These are phyloP conservation scores for Artibeus lituratus DNA, from an alignment of 2,797 vertebrate genomes.

Conservation along the genomic window DNA sequence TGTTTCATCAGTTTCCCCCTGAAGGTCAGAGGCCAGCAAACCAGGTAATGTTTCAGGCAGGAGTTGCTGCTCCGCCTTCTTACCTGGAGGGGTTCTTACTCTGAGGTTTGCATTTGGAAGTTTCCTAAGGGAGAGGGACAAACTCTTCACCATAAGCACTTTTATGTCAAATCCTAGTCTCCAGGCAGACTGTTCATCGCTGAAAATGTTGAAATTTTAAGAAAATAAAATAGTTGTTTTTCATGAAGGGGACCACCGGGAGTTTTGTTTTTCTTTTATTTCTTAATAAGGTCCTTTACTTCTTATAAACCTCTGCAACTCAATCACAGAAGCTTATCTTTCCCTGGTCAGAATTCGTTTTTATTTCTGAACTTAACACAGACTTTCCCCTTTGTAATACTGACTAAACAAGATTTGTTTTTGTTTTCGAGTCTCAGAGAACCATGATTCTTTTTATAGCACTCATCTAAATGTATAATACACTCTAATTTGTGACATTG, in stretches of 20 bases:
- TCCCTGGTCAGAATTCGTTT: not conserved
- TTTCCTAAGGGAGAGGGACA: not conserved
- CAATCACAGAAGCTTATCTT: not conserved
- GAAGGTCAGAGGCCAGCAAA: not conserved
- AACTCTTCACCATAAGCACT: not conserved
- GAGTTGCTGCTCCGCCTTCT: accelerated
- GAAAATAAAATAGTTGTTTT: not conserved
- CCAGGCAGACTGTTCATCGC: not conserved
- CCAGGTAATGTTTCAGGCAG: not conserved
- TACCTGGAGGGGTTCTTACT: not conserved
- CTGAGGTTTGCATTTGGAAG: not conserved
- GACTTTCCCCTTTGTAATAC: not conserved
- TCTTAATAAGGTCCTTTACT: not conserved
- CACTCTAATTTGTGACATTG: not conserved
- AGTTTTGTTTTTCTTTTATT: not conserved
- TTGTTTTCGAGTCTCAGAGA: not conserved
- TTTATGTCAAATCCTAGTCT: not conserved
- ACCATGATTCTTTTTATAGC: not conserved
- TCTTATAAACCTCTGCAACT: not conserved
- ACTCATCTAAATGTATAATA: conserved; percentile 16
- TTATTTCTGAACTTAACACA: not conserved
- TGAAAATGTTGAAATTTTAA: not conserved
- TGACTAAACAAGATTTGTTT: not conserved
- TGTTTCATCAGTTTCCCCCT: not conserved
- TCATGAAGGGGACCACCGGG: not conserved